These are phyloP conservation scores for Philopotamus ludificatus DNA, from an alignment of 1,140 invertebrate genomes.

Conservation along the genomic window DNA sequence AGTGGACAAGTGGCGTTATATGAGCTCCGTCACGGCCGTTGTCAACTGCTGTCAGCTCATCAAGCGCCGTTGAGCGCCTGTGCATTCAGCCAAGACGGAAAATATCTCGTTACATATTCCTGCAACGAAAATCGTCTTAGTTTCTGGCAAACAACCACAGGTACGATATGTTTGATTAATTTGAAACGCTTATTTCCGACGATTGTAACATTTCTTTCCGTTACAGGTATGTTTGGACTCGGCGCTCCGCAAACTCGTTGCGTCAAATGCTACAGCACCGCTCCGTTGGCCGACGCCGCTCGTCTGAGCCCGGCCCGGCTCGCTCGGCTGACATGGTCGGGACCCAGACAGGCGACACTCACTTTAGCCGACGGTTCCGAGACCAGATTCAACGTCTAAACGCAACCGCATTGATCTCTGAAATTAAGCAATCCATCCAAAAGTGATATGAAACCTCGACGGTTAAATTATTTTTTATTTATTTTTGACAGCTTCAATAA, in stretches of 20 bases:
- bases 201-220: neutral
- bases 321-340: slow-evolving; percentile 89
- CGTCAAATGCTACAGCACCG: slow-evolving; percentile 90
- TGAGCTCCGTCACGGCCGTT: slow-evolving; percentile 91
- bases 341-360: slow-evolving; percentile 84
- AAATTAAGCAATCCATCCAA: slow-evolving; percentile 6
- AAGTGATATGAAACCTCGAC: too few relatives aligned
- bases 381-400: slow-evolving; percentile 84
- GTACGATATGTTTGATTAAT: slow-evolving; percentile 43
- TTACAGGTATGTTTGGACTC: slow-evolving; percentile 82
- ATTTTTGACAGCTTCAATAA: too few relatives aligned
- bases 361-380: slow-evolving; percentile 92
- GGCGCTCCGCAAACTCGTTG: slow-evolving; percentile 89
- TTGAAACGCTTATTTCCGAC: slow-evolving; percentile 1
- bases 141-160: slow-evolving; percentile 94
- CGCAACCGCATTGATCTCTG: neutral
- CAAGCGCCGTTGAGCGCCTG: slow-evolving; percentile 84
- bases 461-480: too few relatives aligned
- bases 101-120: slow-evolving; percentile 94
- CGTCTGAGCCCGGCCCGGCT: slow-evolving; percentile 83
- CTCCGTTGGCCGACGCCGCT: slow-evolving; percentile 84
- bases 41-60: slow-evolving; percentile 90
- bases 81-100: slow-evolving; percentile 95
- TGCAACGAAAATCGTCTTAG: slow-evolving; percentile 92
- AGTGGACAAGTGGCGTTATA: slow-evolving; percentile 92